Base-by-base conservation (phyloP, 2,113 vertebrate genomes). In the Lanius collurio region DNA sequence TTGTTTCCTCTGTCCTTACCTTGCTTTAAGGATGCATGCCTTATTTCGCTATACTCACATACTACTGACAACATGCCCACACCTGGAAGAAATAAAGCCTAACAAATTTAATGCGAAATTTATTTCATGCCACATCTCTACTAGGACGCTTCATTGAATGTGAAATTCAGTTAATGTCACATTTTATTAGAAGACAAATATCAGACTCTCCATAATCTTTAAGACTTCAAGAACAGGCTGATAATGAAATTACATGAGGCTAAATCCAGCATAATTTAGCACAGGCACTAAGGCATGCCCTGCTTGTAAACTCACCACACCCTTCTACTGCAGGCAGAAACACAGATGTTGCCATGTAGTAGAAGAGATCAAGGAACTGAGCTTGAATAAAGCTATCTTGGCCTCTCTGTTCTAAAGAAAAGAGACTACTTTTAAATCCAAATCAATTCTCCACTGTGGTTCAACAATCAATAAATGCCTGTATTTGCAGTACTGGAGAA, bases 271-370 rank as follows among this genome's bases (percentile, higher is more conserved):
- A 35, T 42, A 71, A 83, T 27, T 67, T 44, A 41, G n/a, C 8
- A 47, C 10, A 64, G 49, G 19, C 46, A 87, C 30, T 70, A 50
- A 62, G 53, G 18, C 4, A 23, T 56, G 8, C 21, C 23, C 41
- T 52, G 27, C 11, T 16, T 39, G 26, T 28, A 53, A 6, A 71
- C 11, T 64, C 44, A 27, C 5, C n/a, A 59, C 3, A 56, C 13
- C 12, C 35, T 82, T 37, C 65, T 52, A 30, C 49, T 35, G 18
- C n/a, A 67, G 5, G 26, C 15, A 55, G 59, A 21, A 62, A 73
- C 12, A 55, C 0, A 0, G 12, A 27, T 42, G 33, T 24, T 79
- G 49, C 15, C 28, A 47, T 3, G 3, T 7, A 62, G 28, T 67
- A n/a, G 64, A 42, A 90, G 18, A 71, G 13, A 74, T 68, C 28